Percentiles rank a stretch among this genome's conserved stretches.
Evolutionary conservation across 2,113 vertebrate genomes (phyloP).

Genomic region (Archocentrus centrarchus): DNA sequence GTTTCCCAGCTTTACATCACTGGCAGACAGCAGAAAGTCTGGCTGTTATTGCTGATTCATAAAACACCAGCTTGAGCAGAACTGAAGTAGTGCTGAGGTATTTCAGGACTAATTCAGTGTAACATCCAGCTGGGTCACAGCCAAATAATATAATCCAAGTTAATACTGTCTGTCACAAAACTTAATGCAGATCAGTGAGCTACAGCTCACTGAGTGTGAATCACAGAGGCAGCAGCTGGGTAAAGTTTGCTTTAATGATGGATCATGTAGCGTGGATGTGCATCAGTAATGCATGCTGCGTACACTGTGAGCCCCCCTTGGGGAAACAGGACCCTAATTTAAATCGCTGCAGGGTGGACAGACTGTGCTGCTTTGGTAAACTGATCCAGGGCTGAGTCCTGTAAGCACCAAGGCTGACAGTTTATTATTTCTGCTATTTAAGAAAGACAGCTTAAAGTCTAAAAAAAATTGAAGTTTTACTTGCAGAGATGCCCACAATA

Average conservation of each 20-base stretch:
- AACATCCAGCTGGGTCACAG: neutral
- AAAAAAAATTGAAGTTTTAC: slow-evolving; percentile 24
- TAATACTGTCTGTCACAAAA: neutral
- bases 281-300: slow-evolving; percentile 48
- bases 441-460: neutral
- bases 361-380: slow-evolving; percentile 60
- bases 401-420: neutral
- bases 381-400: slow-evolving; percentile 41
- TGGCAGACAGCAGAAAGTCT: neutral
- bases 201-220: slow-evolving; percentile 2
- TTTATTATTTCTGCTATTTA: slow-evolving; percentile 58
- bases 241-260: slow-evolving; percentile 31
- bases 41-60: neutral
- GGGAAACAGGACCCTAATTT: slow-evolving; percentile 54
- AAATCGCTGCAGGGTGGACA: slow-evolving; percentile 56
- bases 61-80: slow-evolving; percentile 6
- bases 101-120: neutral
- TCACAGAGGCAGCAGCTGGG: slow-evolving; percentile 39
- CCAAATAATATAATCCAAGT: slow-evolving; percentile 16
- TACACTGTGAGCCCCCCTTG: slow-evolving; percentile 38
- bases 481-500: slow-evolving; percentile 14
- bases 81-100: neutral
- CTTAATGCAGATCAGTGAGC: neutral
- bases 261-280: slow-evolving; percentile 37
- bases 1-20: slow-evolving; percentile 6